Base-by-base conservation (phyloP, 2,888 invertebrate species). In the Megamerina dolium region DNA sequence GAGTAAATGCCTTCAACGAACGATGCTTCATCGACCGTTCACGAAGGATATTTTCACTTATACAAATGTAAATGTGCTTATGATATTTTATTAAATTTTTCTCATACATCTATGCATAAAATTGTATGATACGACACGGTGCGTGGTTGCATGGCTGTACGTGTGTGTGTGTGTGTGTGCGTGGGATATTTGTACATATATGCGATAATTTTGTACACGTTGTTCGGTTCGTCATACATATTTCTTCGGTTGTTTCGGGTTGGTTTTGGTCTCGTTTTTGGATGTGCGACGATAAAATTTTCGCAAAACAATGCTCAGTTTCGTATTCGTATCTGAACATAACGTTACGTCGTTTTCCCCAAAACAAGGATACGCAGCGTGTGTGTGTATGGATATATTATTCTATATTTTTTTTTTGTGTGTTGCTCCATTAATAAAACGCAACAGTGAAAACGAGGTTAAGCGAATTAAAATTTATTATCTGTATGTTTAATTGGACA, bases 261-360 rank as follows among this genome's bases (percentile, higher is more conserved):
- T n/a, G n/a, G n/a, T 20, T 30, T 12, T 21, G n/a, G 27, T 33
- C 20, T 19, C 20, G 32, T 43, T 30, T 26, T 8, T 23, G 37
- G 46, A 50, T 55, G 50, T 51, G 53, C 52, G 52, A 54, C 50
- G 50, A 53, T 53, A 49, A 52, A 54, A 51, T 62, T 63, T 64
- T 66, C 61, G 65, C 61, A 53, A 58, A 48, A 50, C 53, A 53
- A 43, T 51, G 58, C 64, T 70, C 68, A 70, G 70, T 70, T 70
- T 67, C 67, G 66, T 63, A 69, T 70, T 68, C 66, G 70, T 70
- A 62, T 64, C 64, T 66, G 68, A 68, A 70, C 71, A 65, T 66
- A 63, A 54, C 67, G 69, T 66, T 64, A 64, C 68, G 59, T 57
- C 57, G 60, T 62, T 58, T 58, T 63, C 53, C n/a, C n/a, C n/a